Evolutionary conservation across 2,888 invertebrate species (phyloP), one percentile per base, ranked within the genome.

Genomic region (Spodoptera littoralis): DNA sequence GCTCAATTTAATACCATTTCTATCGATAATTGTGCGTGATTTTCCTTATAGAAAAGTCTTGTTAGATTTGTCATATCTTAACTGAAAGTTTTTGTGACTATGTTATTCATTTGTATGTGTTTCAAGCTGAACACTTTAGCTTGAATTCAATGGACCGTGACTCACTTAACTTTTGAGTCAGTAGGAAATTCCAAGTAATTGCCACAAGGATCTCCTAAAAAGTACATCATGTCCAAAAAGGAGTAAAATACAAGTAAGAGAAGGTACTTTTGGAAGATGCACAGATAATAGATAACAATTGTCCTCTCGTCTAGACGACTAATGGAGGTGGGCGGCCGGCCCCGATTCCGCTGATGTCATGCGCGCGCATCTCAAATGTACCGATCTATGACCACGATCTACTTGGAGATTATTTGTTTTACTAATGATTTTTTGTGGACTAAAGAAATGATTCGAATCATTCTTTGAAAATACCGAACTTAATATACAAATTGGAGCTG

Each of bases 271-370:
- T 55, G 60, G 41, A 54, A 69, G 71, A 72, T 64, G 60, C 51
- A 60, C 57, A 71, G 79, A 78, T 77, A 76, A 76, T 67, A 73
- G 63, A 77, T 77, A 76, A 79, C 79, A 80, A 80, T 73, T 76
- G 82, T 83, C 77, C 75, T 72, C 70, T 62, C 76, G 87, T 86
- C 85, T 84, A 82, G 84, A 80, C 84, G 79, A 66, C 83, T 90
- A 90, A 88, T 89, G 85, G 86, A 86, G 79, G 92, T 92, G 90
- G 92, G 92, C 89, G 92, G 84, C 70, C 83, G 87, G 80, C 84
- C 87, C 80, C 87, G 84, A 88, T 88, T 82, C 79, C 81, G 84
- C 84, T 88, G 88, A 90, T 84, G 88, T 89, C 88, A 88, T 86
- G 83, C 85, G 80, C 82, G 81, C 81, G 83, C 80, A 78, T 69